phyloP scores from a whole-genome alignment of 2,888 invertebrate genomes.

The Cerastis rubricosa region DNA sequence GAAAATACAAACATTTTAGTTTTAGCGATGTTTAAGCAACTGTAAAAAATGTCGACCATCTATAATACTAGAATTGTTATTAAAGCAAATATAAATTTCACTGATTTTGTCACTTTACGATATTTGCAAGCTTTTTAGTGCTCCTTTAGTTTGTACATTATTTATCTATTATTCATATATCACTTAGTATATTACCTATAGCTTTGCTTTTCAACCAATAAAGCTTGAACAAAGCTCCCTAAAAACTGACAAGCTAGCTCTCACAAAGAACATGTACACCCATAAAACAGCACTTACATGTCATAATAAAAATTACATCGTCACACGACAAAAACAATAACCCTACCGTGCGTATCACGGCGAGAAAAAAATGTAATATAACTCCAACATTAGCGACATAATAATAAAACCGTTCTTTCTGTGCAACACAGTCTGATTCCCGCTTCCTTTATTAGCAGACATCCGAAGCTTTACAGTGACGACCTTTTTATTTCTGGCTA shows the following conservation, averaged over 20 bases:
- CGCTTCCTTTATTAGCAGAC: slow-evolving; percentile 85
- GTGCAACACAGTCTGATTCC: slow-evolving; percentile 78
- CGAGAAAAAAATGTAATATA: slow-evolving; percentile 73
- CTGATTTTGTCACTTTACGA: neutral
- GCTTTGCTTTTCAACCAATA: slow-evolving; percentile 2
- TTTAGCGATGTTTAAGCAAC: too few species aligned
- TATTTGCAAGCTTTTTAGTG: neutral
- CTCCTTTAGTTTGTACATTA: neutral
- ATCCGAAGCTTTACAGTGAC: slow-evolving; percentile 83
- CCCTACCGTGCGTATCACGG: slow-evolving; percentile 42
- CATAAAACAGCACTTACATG: slow-evolving; percentile 55
- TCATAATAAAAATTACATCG: slow-evolving; percentile 58
- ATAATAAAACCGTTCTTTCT: slow-evolving; percentile 84
- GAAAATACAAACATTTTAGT: neutral
- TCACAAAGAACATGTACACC: slow-evolving; percentile 41
- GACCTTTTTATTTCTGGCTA: slow-evolving; percentile 87
- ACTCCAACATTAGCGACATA: slow-evolving; percentile 82
- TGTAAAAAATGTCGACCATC: too few species aligned
- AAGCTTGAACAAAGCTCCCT: slow-evolving; percentile 11
- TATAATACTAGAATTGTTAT: too few species aligned
- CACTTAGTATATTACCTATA: neutral
- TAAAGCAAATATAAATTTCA: too few species aligned
- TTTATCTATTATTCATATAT: neutral
- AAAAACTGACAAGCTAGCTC: slow-evolving; percentile 14
- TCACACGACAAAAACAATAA: slow-evolving; percentile 70